Evolutionary conservation across 2,888 invertebrate genomes (phyloP).

Genomic region (Linyphia triangularis): DNA sequence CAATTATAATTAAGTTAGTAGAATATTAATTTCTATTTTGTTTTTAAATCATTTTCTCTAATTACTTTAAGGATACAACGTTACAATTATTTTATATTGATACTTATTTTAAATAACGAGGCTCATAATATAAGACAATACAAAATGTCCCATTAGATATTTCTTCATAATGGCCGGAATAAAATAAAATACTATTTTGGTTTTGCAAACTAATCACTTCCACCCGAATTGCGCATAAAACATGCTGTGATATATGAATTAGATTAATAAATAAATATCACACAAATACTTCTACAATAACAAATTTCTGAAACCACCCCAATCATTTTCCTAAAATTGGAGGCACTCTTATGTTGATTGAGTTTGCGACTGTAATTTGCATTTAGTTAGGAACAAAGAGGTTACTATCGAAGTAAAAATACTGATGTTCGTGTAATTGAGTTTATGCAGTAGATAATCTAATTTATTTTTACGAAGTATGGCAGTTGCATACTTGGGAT

Average conservation of each 20-base stretch:
- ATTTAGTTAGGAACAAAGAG: neutral
- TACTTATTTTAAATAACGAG: too few species aligned
- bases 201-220: neutral
- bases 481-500: neutral
- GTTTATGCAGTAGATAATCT: constrained; percentile 15
- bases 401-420: constrained; percentile 9
- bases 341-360: neutral
- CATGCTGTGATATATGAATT: neutral
- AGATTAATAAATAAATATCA: neutral
- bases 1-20: too few species aligned
- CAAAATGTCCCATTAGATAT: too few species aligned
- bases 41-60: too few species aligned
- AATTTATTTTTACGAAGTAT: constrained; percentile 11
- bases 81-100: too few species aligned
- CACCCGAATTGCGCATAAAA: neutral
- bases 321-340: neutral
- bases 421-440: constrained; percentile 12
- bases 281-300: neutral
- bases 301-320: neutral
- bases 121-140: too few species aligned
- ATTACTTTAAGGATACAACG: too few species aligned
- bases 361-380: constrained; percentile 19
- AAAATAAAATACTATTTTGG: too few species aligned
- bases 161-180: too few species aligned
- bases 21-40: too few species aligned